Conservation (phyloP, 2,797 vertebrate genomes). For the Avahi laniger region DNA sequence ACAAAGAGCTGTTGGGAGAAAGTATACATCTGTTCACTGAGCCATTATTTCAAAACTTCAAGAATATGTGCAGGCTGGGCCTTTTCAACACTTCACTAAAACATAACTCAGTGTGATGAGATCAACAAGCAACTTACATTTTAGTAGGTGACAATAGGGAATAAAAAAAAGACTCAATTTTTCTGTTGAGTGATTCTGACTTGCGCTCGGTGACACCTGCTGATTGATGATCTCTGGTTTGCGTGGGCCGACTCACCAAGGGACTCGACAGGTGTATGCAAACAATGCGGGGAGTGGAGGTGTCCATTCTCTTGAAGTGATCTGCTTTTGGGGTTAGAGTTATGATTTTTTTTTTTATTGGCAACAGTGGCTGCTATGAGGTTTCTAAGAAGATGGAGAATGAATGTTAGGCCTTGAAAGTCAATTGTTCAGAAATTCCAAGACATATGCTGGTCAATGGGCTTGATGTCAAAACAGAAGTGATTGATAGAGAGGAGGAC, state of each 20-base stretch:
- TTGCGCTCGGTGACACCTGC: not conserved
- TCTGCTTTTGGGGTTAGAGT: constrained; percentile 49
- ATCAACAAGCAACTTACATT: constrained; percentile 57
- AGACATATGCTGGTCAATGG: constrained; percentile 69
- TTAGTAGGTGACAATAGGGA: constrained; percentile 51
- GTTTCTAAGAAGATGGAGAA: constrained; percentile 42
- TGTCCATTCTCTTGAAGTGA: constrained; percentile 5
- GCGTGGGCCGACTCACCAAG: not conserved
- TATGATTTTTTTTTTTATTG: constrained; percentile 39
- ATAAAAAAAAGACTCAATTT: constrained; percentile 47
- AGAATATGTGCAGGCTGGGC: constrained; percentile 20
- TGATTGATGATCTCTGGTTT: constrained; percentile 8
- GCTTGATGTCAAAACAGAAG: constrained; percentile 64
- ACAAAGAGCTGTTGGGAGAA: constrained; percentile 30
- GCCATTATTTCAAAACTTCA: constrained; percentile 56
- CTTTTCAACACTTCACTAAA: constrained; percentile 46
- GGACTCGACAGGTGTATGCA: not conserved
- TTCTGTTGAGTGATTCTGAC: constrained; percentile 20
- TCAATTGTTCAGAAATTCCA: constrained; percentile 65
- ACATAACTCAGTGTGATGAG: constrained; percentile 55
- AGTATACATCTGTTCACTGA: constrained; percentile 54
- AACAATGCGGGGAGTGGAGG: not conserved
- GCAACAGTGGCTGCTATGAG: constrained; percentile 13
- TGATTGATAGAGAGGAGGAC: constrained; percentile 59
- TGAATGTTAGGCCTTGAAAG: constrained; percentile 48